Base-by-base conservation (phyloP, 1,140 invertebrate species). In the Lepeophtheirus salmonis region DNA sequence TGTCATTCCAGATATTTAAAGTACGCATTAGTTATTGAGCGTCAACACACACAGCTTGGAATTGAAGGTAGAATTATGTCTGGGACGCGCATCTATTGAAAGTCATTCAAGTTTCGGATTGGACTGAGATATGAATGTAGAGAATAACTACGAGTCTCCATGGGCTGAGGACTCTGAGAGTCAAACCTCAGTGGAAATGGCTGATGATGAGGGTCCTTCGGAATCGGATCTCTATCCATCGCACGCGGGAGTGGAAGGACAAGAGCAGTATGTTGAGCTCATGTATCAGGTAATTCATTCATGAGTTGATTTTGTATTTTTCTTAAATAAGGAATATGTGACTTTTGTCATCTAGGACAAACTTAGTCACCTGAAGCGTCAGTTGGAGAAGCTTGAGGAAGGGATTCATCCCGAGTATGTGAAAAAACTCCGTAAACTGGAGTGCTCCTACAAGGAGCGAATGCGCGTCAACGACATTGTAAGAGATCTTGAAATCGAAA, bases 401-500 rank as follows among this genome's bases (percentile, higher is more conserved):
- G 83, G 84, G 0, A 79, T 78, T 13, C 84, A 92, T 72, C 83
- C 84, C 0, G 90, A 96, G 64, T 94, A 86, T 67, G 76, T 84
- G 57, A 80, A 82, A 61, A 79, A 83, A 67, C 70, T 90, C 0
- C 84, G 84, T 67, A 83, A 84, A 67, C 72, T 96, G 18, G 87
- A 95, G 67, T 20, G 24, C 4, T 4, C n/a, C 13, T 55, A 24
- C 51, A 18, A 25, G 3, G 59, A 61, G 21, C 16, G 81, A 65
- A 70, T 87, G 49, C 73, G 83, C 3, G 68, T 90, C 6, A 95
- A 91, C 73, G 80, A 80, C 65, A 81, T 91, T 64, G 83, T 86
- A 72, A 77, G 79, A 64, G 83, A 89, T 51, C 84, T 88, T 67
- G 78, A 88, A 73, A 78, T 81, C 4, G 85, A 91, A 64, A 81